Evolutionary conservation across 1,140 invertebrate species (phyloP).

Genomic region (Andrena cerasifolii): DNA sequence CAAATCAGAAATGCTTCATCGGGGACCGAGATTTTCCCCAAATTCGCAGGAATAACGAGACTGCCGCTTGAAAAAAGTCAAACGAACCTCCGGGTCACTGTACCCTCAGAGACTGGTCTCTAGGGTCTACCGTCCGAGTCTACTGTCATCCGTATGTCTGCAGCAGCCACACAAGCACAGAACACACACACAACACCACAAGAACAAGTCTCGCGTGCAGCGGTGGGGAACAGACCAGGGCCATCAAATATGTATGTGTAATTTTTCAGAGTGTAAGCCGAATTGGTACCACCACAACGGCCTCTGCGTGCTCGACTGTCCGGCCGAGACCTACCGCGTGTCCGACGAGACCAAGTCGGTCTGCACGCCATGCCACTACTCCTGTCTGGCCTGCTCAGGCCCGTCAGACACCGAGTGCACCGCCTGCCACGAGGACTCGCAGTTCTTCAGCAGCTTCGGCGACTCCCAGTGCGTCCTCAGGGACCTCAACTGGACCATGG

Average conservation of each 20-base stretch:
- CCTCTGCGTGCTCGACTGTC: constrained; percentile 53
- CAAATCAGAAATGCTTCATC: too few species aligned
- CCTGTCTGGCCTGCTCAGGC: constrained; percentile 68
- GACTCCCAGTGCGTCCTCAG: constrained; percentile 61
- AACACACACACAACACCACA: constrained; percentile 9
- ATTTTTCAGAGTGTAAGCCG: constrained; percentile 67
- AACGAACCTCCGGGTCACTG: too few species aligned
- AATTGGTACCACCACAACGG: constrained; percentile 48
- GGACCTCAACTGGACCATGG: constrained; percentile 62
- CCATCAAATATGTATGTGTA: constrained; percentile 49
- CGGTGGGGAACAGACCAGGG: not conserved
- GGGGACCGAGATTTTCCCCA: too few species aligned
- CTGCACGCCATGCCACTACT: constrained; percentile 69
- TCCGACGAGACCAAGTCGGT: constrained; percentile 17
- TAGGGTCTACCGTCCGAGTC: too few species aligned
- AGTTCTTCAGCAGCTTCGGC: constrained; percentile 25
- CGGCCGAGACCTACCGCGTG: constrained; percentile 51
- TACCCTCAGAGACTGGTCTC: too few species aligned
- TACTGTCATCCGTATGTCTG: not conserved
- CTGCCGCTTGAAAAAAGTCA: too few species aligned
- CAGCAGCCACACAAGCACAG: not conserved
- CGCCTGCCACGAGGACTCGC: constrained; percentile 66
- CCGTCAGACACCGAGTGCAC: constrained; percentile 67
- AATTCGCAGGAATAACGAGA: too few species aligned
- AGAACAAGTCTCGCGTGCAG: not conserved